Percentiles rank a stretch among this genome's conserved stretches.
phyloP scores from a whole-genome alignment of 1,140 invertebrate genomes.

The Thalassaphorura encarpata region DNA sequence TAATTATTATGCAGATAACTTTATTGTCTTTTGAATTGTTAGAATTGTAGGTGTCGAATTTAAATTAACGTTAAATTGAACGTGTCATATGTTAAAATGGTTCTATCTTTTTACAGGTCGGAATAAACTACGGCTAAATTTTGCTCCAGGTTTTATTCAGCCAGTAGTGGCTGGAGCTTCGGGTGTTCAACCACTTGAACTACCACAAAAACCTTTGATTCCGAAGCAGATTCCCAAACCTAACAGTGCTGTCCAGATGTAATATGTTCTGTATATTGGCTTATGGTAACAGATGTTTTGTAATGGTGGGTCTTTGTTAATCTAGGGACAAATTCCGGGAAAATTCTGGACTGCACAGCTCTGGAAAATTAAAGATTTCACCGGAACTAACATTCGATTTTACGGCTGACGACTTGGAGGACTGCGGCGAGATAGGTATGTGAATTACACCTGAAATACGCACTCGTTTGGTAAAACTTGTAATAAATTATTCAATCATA shows the following conservation, averaged over 20 bases:
- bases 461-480: too few relatives aligned
- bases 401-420: conserved; percentile 59
- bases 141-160: conserved; percentile 9
- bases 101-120: conserved; percentile 2
- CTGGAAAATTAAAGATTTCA: conserved; percentile 47
- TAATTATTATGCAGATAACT: too few relatives aligned
- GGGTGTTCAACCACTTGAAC: neutral
- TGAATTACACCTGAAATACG: conserved; percentile 20
- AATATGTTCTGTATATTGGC: neutral
- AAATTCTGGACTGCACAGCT: conserved; percentile 17
- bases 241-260: conserved; percentile 1
- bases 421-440: neutral
- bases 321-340: conserved; percentile 26
- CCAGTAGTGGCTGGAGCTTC: neutral
- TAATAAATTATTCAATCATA: too few relatives aligned
- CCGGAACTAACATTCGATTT: conserved; percentile 79
- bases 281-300: neutral
- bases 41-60: neutral
- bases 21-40: too few relatives aligned
- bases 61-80: neutral
- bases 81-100: neutral
- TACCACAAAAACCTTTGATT: neutral
- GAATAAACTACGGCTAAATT: conserved; percentile 17
- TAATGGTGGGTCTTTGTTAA: neutral
- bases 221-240: neutral